Evolutionary conservation across 2,113 vertebrate species (phyloP).

Genomic region (Hemibagrus wyckioides): DNA sequence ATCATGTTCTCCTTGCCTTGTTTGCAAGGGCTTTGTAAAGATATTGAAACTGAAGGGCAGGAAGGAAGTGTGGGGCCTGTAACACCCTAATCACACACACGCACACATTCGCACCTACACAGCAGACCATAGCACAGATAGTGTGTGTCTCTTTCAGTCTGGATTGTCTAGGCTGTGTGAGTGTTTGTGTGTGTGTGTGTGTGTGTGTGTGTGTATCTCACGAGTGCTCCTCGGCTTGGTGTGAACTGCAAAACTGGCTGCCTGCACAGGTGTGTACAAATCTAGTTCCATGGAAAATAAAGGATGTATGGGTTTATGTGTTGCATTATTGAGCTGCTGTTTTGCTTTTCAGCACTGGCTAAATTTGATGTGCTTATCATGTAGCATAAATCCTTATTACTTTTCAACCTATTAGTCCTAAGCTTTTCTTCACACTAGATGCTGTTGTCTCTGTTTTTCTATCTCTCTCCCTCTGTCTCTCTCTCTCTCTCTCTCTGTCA

Average conservation of each 20-base stretch:
- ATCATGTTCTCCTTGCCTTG: slow-evolving; percentile 18
- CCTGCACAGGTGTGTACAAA: slow-evolving; percentile 46
- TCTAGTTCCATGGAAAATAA: not conserved
- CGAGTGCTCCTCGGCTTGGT: slow-evolving; percentile 17
- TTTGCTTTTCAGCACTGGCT: not conserved
- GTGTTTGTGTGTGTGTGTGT: not conserved
- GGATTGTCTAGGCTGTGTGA: not conserved
- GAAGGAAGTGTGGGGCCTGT: slow-evolving; percentile 54
- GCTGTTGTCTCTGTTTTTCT: not conserved
- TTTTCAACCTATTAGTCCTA: not conserved
- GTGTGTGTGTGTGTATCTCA: not conserved
- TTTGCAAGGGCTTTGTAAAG: slow-evolving; percentile 10
- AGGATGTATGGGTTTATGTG: slow-evolving; percentile 5
- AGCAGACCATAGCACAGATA: slow-evolving; percentile 30
- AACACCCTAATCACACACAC: slow-evolving; percentile 40
- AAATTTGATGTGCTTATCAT: not conserved
- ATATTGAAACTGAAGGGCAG: slow-evolving; percentile 51
- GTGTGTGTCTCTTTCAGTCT: slow-evolving; percentile 21
- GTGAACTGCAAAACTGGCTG: slow-evolving; percentile 40
- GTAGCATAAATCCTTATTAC: not conserved
- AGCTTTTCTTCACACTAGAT: not conserved
- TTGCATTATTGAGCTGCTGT: not conserved
- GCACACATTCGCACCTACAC: slow-evolving; percentile 27
- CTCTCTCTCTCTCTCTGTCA: not conserved
- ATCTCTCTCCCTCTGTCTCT: not conserved